Percentiles rank a stretch among this genome's conserved stretches.
These are phyloP conservation scores for Stylophora pistillata DNA, from an alignment of 64 coral and sea anemone species.

Conservation along the genomic window DNA sequence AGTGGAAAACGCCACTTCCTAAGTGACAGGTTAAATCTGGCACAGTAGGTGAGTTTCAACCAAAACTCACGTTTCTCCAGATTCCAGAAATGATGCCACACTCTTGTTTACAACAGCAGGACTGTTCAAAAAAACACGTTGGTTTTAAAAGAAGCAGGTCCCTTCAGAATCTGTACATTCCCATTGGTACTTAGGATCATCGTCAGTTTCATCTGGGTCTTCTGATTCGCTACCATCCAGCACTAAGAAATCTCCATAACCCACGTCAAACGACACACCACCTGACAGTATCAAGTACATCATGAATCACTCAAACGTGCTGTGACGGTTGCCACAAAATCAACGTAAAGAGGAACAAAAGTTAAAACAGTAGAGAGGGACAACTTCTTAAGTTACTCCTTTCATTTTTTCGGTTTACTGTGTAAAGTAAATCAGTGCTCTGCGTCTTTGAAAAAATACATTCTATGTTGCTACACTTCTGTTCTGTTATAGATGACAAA, in stretches of 20 bases:
- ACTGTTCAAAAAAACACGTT: constrained; percentile 27
- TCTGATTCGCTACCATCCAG: constrained; percentile 32
- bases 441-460: too few relatives aligned
- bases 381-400: too few relatives aligned
- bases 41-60: neutral
- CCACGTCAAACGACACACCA: constrained; percentile 25
- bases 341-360: too few relatives aligned
- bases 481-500: too few relatives aligned
- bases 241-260: constrained; percentile 31
- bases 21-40: too few relatives aligned
- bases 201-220: constrained; percentile 61
- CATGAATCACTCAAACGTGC: neutral
- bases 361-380: too few relatives aligned
- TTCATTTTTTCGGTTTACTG: too few relatives aligned
- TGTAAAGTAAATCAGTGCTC: too few relatives aligned
- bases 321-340: too few relatives aligned
- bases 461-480: too few relatives aligned
- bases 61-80: constrained; percentile 45
- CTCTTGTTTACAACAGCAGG: constrained; percentile 25
- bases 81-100: constrained; percentile 40
- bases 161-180: constrained; percentile 46
- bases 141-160: constrained; percentile 37
- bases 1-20: too few relatives aligned
- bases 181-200: constrained; percentile 53
- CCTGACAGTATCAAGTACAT: neutral